Base-by-base conservation (phyloP, 2,888 invertebrate genomes). In the Crossocerus cetratus region DNA sequence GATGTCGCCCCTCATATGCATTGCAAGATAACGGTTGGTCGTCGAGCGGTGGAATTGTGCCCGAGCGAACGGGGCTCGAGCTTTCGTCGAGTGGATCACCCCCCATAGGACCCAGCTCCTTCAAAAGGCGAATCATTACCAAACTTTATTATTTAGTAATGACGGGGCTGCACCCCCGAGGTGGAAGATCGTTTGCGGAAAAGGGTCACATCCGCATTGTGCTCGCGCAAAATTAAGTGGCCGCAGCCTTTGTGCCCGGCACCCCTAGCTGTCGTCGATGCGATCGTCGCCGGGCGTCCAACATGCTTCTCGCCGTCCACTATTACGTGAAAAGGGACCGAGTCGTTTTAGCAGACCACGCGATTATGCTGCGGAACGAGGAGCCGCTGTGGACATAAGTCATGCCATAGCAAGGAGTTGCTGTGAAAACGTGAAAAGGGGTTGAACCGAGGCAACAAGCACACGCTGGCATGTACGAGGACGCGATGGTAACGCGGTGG, bases 361-460 rank as follows among this genome's bases (percentile, higher is more conserved):
- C 69, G 76, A 83, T 83, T 76, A 81, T 78, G 72, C 53, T 64
- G 58, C 57, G 75, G 74, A 76, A 81, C 73, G 69, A 69, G 68
- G 64, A 4, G 2, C 57, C 71, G 78, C 56, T 62, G 67, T 82
- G 79, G 82, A 74, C 82, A 82, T 85, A 86, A 86, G 85, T 85
- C 85, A 85, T 79, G 60, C 18, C 64, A 57, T 64, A 72, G 75
- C 13, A 55, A 21, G 58, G 42, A 76, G 69, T 80, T 77, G 78
- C 76, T 69, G 76, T 81, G 76, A 77, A 83, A 72, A 81, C 70
- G 76, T 81, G 76, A 77, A 83, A 72, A 81, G 80, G 69, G 76
- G 76, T 76, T 72, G 65, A 64, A 59, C 22, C 57, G 21, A 70
- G 72, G 64, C 59, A 70, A 65, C 56, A 16, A 55, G 63, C 65